Evolutionary conservation across 2,888 invertebrate species (phyloP), one percentile per base, ranked within the genome.

Genomic region (Orchesella flavescens): DNA sequence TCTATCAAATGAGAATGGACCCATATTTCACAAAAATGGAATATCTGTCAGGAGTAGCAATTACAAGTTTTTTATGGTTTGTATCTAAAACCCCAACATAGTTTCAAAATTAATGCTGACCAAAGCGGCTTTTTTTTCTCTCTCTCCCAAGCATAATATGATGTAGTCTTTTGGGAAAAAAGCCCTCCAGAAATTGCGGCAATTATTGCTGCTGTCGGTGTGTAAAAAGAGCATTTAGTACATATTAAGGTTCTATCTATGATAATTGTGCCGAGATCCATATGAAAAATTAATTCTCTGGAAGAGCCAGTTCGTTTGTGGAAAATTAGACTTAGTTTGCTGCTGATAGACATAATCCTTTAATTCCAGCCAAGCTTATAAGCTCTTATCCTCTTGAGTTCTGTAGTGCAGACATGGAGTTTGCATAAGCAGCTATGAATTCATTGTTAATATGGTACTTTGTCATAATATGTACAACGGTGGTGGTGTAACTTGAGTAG

Each of bases 101-200:
- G 19, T 2, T 21, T 59, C 7, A 19, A 59, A 12, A 59, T 12
- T 59, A 10, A 59, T 2, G 34, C 34, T 49, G 19, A n/a, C 17
- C 19, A 17, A 59, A 59, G 65, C 43, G 24, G 15, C 65, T 65
- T 65, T 13, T 19, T n/a, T n/a, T n/a, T n/a, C n/a, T n/a, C n/a
- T n/a, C n/a, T 21, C 59, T 23, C 12, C 17, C 17, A 49, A 49
- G 49, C 44, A n/a, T 46, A 13, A 46, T n/a, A 61, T 23, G 61
- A 61, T 12, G 23, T 12, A 68, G 43, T 19, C 46, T 43, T 69
- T 12, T 21, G 13, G 17, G n/a, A 1, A 57, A 57, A 61, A 46
- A 65, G 80, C 72, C 82, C 82, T 82, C 53, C 23, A 82, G 82
- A 71, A 69, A 61, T 68, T 55, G 53, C 59, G 69, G 76, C 65